Percentiles rank a stretch among this genome's conserved stretches.
Conservation (phyloP, 2,113 vertebrate species). For the Ptyas mucosa region DNA sequence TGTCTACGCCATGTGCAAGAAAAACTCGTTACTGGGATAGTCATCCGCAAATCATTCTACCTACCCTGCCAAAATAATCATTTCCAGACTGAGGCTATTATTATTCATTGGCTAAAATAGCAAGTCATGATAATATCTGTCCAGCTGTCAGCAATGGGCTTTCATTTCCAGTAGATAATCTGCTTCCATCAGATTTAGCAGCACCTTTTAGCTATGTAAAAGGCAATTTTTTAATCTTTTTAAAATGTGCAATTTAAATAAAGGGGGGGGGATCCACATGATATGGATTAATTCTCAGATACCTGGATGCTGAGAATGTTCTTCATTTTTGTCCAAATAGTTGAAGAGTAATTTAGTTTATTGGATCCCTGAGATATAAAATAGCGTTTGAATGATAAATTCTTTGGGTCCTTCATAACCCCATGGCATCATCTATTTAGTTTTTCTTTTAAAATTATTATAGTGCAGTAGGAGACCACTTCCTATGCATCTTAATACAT, state of each 20-base stretch:
- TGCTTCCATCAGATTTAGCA: not conserved
- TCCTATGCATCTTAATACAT: not conserved
- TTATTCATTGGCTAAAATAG: conserved; percentile 11
- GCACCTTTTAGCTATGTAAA: not conserved
- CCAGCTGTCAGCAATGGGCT: not conserved
- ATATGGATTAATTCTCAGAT: not conserved
- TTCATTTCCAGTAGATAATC: conserved; percentile 3
- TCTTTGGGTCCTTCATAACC: not conserved
- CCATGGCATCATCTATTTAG: not conserved
- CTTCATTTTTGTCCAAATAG: not conserved
- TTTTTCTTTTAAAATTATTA: not conserved
- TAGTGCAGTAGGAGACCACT: not conserved
- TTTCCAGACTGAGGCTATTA: not conserved
- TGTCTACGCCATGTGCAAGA: not conserved
- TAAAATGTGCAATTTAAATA: not conserved
- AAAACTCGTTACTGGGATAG: conserved; percentile 21
- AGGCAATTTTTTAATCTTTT: too few relatives aligned
- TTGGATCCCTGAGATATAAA: not conserved
- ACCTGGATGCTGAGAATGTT: not conserved
- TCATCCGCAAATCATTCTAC: conserved; percentile 20
- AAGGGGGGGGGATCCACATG: not conserved
- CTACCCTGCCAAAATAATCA: not conserved
- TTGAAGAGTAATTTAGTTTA: not conserved
- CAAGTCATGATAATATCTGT: not conserved
- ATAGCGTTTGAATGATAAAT: not conserved